Evolutionary conservation across 2,113 vertebrate genomes (phyloP), one percentile per base, ranked within the genome.

Genomic region (Oryzias melastigma): DNA sequence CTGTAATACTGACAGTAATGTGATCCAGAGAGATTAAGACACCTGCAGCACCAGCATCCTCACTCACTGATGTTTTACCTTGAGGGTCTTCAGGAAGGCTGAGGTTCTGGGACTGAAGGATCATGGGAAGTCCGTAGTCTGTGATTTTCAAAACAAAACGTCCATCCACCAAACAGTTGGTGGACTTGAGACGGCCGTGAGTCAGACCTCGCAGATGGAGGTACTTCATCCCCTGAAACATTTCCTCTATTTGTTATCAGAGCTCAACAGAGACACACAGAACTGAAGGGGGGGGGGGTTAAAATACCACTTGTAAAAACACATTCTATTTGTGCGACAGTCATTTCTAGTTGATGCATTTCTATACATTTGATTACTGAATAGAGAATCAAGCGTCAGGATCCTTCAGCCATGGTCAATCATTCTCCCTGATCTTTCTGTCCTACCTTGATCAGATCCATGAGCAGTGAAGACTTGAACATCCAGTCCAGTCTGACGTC

Each of bases 401-500:
- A 29, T 29, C 5, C 6, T 2, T 29, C 27, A 29, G 27, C 6
- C 27, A 7, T 29, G 27, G 5, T 29, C 5, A 1, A 29, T 29
- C 27, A 35, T 35, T 35, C 10, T 12, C 10, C 2, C 35, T 35
- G 8, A 35, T 35, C 6, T 2, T 17, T 45, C 12, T 29, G 1
- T 27, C 18, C 4, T 14, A 87, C 87, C 79, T 88, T 88, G 77
- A 96, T 95, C 48, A 96, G 93, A 79, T 96, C 95, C 50, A 93
- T 86, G 16, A 96, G 87, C 44, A 97, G 89, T 0, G 95, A 96
- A 1, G 94, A 95, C 58, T 96, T 96, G 88, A 97, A 97, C 95
- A 97, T 96, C 95, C 95, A 97, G 76, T 97, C 95, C 18, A 97
- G 84, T 60, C 95, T 94, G 81, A 96, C 93, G 48, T 94, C 89